Evolutionary conservation across 2,113 vertebrate genomes (phyloP), one percentile per base, ranked within the genome.

Genomic region (Boleophthalmus pectinirostris): DNA sequence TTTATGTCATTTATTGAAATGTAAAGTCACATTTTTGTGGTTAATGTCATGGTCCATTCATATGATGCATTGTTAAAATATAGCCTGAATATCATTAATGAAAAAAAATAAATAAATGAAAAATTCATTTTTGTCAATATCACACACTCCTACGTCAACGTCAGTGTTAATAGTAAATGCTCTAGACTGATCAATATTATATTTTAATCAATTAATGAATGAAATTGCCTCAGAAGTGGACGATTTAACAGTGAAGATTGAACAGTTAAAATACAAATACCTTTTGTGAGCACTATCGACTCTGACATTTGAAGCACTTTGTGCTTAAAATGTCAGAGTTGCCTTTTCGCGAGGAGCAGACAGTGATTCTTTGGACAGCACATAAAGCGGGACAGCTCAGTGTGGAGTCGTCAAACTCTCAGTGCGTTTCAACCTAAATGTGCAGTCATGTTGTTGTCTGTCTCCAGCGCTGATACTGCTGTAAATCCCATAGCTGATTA

Each of bases 401-500:
- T 47, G 24, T 57, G 45, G 51, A 1, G 29, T 51, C 74, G 72
- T 83, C 76, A 83, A 81, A 75, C 78, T 46, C 70, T n/a, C n/a
- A n/a, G n/a, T 15, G 67, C 35, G 60, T 56, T 61, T n/a, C 57
- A 60, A 56, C 74, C 65, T 35, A 69, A 78, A 83, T 77, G 64
- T 66, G 33, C 57, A 69, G 76, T 76, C 66, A 35, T 61, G 71
- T 75, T 77, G 74, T 73, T 69, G 75, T 77, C 57, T 49, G 68
- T 74, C 66, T 63, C 53, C 53, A 54, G 76, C 33, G 21, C 64
- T 64, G 70, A 68, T 70, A 67, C 66, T 72, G 57, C 66, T 74
- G 65, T 66, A 80, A 81, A 77, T 81, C 64, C 71, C 75, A 21
- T 8, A 43, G 80, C 70, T 77, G 73, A 76, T 80, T 70, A 66